Conservation (phyloP, 2,888 invertebrate species). For the Noctua comes region DNA sequence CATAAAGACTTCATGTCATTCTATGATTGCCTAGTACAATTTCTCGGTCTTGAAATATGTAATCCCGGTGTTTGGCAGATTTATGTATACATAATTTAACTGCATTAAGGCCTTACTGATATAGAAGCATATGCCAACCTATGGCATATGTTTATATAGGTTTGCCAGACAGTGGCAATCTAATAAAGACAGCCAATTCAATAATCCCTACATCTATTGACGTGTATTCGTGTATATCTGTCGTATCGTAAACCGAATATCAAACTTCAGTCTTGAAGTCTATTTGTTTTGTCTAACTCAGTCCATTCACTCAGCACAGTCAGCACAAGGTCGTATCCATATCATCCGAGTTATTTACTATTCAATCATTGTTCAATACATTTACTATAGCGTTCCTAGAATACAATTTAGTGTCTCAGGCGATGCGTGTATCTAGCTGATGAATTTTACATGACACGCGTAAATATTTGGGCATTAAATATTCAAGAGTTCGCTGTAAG, state of each 20-base stretch:
- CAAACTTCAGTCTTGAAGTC: constrained; percentile 22
- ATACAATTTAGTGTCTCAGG: constrained; percentile 19
- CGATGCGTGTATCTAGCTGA: constrained; percentile 21
- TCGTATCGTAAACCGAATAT: constrained; percentile 33
- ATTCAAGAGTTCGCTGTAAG: constrained; percentile 9
- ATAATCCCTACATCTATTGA: constrained; percentile 5
- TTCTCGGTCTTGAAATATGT: constrained; percentile 2
- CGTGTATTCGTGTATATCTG: constrained; percentile 24
- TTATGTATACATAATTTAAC: neutral
- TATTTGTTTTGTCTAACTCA: constrained; percentile 44
- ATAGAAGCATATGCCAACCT: neutral
- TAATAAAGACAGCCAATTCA: constrained; percentile 24
- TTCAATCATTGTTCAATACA: constrained; percentile 43
- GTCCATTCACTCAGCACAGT: constrained; percentile 51
- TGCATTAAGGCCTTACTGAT: constrained; percentile 3
- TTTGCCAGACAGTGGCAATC: constrained; percentile 14
- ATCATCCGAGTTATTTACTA: constrained; percentile 31
- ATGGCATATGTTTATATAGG: neutral
- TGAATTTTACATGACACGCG: constrained; percentile 21
- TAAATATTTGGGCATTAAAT: constrained; percentile 24
- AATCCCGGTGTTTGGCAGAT: neutral
- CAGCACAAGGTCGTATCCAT: constrained; percentile 44
- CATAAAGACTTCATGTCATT: constrained; percentile 9
- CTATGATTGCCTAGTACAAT: constrained; percentile 35
- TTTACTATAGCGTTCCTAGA: constrained; percentile 35